phyloP scores from a whole-genome alignment of 1,140 invertebrate genomes.

The Rhysida immarginata region DNA sequence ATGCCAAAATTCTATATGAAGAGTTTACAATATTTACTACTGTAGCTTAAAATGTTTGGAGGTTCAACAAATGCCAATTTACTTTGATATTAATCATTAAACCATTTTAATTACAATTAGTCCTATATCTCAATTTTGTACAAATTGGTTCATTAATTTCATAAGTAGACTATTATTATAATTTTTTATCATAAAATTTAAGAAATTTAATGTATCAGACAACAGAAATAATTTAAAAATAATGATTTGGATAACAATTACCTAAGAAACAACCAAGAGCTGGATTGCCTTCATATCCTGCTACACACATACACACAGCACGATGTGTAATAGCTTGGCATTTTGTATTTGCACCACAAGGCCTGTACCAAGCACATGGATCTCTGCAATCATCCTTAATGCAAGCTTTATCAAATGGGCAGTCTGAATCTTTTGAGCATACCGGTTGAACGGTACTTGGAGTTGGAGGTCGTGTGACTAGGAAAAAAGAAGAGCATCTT shows the following conservation, averaged over 20 bases:
- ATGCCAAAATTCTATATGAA: no score
- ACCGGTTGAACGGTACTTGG: conserved; percentile 39
- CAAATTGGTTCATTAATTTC: not conserved
- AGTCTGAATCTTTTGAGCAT: conserved; percentile 52
- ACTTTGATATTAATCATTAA: no score
- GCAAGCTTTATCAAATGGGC: conserved; percentile 41
- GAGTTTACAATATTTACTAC: no score
- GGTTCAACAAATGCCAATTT: no score
- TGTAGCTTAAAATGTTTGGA: no score
- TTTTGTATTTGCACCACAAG: conserved; percentile 22
- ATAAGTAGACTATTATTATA: not conserved
- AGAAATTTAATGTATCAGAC: conserved; percentile 1
- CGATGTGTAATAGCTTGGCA: conserved; percentile 21
- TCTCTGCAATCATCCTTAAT: conserved; percentile 53
- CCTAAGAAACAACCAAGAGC: conserved; percentile 17
- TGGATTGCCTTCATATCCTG: conserved; percentile 24
- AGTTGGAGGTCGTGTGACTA: not conserved
- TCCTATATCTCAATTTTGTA: no score
- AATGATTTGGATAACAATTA: not conserved
- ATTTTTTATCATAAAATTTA: not conserved
- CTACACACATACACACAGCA: conserved; percentile 22
- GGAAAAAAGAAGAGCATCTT: not conserved
- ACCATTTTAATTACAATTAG: no score
- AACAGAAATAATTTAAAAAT: no score
- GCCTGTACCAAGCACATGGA: conserved; percentile 15